These are phyloP conservation scores for Leptinotarsa juncta DNA, from an alignment of 2,888 invertebrate genomes.

Conservation along the genomic window DNA sequence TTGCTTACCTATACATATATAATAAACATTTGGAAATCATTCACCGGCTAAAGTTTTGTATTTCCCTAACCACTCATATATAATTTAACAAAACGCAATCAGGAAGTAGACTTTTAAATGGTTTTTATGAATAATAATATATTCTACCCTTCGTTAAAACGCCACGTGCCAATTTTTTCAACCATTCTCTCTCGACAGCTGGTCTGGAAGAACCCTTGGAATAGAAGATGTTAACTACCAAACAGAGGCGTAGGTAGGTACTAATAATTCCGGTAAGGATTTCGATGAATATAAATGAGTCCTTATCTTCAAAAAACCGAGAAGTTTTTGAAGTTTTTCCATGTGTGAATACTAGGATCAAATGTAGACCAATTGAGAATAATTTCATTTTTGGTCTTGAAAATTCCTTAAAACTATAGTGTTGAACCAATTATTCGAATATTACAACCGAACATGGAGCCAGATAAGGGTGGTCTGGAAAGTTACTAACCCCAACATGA, in stretches of 20 bases:
- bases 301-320: no score
- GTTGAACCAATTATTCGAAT: no score
- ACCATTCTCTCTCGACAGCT: conserved; percentile 21
- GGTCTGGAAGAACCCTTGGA: conserved; percentile 8
- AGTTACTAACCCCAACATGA: no score
- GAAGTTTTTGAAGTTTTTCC: no score
- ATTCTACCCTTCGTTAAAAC: conserved; percentile 4
- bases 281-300: neutral
- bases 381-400: no score
- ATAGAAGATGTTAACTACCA: neutral
- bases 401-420: no score
- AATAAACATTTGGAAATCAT: neutral
- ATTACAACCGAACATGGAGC: no score
- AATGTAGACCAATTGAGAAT: no score
- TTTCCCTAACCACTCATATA: neutral
- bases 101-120: conserved; percentile 23
- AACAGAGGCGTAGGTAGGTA: neutral
- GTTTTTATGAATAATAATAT: conserved; percentile 23
- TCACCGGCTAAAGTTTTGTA: neutral
- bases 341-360: no score
- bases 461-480: no score
- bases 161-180: conserved; percentile 27
- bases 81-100: neutral
- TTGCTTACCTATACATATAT: neutral
- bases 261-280: neutral